Conservation (phyloP, 2,888 invertebrate genomes). For the Gonocerus acuteangulatus region DNA sequence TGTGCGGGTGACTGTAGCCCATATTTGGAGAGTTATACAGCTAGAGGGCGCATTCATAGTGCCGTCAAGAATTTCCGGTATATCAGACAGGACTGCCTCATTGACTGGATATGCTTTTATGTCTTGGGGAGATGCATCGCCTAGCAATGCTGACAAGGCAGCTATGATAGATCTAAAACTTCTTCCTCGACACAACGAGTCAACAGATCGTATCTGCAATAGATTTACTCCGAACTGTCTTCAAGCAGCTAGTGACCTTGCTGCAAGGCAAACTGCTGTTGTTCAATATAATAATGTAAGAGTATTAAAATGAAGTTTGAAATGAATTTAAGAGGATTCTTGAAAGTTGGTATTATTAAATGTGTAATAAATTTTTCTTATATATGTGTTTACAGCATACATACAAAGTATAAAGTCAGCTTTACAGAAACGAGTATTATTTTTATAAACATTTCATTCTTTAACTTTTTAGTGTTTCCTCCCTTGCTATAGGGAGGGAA, state of each 20-base stretch:
- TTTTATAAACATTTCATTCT: no score
- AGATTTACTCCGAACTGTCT: conserved; percentile 38
- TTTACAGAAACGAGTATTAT: no score
- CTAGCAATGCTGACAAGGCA: conserved; percentile 35
- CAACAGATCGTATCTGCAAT: conserved; percentile 26
- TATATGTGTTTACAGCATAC: neutral
- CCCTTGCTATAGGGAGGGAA: no score
- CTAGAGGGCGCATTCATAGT: conserved; percentile 39
- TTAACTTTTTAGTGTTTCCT: no score
- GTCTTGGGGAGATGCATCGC: conserved; percentile 39
- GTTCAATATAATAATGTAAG: conserved; percentile 39
- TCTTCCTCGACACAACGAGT: conserved; percentile 28
- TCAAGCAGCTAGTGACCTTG: conserved; percentile 39
- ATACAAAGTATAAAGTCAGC: neutral
- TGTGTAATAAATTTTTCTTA: neutral
- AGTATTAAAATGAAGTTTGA: no score
- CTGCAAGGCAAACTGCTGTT: conserved; percentile 39
- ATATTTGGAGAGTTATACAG: conserved; percentile 39
- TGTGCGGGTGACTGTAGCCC: conserved; percentile 33
- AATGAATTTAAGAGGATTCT: neutral
- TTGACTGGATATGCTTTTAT: conserved; percentile 38
- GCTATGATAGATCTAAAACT: conserved; percentile 38
- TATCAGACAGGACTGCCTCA: conserved; percentile 38
- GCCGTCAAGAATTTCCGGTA: conserved; percentile 39
- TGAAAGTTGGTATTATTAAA: neutral